Evolutionary conservation across 2,888 invertebrate species (phyloP).

Genomic region (Drosophila buzzatii): DNA sequence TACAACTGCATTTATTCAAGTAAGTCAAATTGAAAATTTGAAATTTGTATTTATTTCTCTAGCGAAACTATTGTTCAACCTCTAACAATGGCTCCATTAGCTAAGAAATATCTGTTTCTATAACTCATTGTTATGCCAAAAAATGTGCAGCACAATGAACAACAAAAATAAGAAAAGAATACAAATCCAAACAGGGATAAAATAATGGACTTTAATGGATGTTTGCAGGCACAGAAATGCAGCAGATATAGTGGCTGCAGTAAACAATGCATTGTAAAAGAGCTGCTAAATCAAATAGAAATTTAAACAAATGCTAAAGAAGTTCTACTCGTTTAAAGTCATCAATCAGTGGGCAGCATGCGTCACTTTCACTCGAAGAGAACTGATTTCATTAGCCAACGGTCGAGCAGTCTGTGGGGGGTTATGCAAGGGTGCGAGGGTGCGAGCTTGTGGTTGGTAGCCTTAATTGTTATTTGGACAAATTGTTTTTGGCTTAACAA

Average conservation of each 20-base stretch:
- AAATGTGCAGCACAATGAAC: slow-evolving; percentile 42
- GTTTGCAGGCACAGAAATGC: slow-evolving; percentile 5
- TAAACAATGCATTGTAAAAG: slow-evolving; percentile 17
- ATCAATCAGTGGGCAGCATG: slow-evolving; percentile 60
- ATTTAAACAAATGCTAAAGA: slow-evolving; percentile 38
- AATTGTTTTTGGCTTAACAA: slow-evolving; percentile 77
- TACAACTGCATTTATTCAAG: not conserved
- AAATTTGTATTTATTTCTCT: not conserved
- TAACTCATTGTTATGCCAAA: slow-evolving; percentile 58
- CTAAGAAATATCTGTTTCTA: slow-evolving; percentile 15
- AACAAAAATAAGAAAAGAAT: not conserved
- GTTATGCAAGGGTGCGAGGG: slow-evolving; percentile 56
- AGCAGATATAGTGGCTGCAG: slow-evolving; percentile 24
- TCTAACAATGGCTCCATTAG: slow-evolving; percentile 68
- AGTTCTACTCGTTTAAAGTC: too few species aligned
- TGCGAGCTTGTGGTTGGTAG: slow-evolving; percentile 59
- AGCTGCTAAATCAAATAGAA: slow-evolving; percentile 30
- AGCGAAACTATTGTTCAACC: not conserved
- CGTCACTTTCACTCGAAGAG: slow-evolving; percentile 46
- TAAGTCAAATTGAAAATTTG: not conserved
- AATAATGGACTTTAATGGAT: slow-evolving; percentile 65
- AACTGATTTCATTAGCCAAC: slow-evolving; percentile 70
- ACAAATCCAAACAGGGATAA: slow-evolving; percentile 17
- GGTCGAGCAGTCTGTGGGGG: slow-evolving; percentile 48
- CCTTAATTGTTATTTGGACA: slow-evolving; percentile 77